A percentile compares a stretch with the other conserved stretches of the same genome.
phyloP scores from a whole-genome alignment of 2,113 vertebrate species.

The Alectura lathami region DNA sequence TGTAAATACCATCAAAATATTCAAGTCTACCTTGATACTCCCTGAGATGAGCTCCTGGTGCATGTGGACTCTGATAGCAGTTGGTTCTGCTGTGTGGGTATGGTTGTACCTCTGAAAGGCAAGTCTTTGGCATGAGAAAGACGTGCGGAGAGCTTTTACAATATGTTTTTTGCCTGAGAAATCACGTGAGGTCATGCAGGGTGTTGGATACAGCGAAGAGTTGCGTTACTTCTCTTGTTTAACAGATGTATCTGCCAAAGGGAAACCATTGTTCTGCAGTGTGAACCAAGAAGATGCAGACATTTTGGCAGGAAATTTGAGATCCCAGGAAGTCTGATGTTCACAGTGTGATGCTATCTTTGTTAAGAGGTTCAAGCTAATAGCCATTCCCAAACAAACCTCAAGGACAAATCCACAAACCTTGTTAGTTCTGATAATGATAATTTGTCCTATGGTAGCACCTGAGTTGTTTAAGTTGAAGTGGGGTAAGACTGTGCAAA shows the following conservation, averaged over 20 bases:
- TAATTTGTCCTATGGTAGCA: neutral
- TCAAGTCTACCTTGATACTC: neutral
- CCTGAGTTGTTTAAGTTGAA: neutral
- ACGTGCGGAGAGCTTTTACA: neutral
- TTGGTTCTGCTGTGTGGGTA: neutral
- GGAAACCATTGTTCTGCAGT: neutral
- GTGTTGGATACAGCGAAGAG: neutral
- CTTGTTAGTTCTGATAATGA: neutral
- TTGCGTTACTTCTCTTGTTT: neutral
- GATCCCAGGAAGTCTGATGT: neutral
- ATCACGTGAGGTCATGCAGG: neutral
- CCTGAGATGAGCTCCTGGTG: neutral
- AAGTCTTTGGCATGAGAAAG: neutral
- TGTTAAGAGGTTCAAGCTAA: neutral
- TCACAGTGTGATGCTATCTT: neutral
- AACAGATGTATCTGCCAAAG: neutral
- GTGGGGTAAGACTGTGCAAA: neutral
- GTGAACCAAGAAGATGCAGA: neutral
- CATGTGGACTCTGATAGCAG: neutral
- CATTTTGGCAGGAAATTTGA: neutral
- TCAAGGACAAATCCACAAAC: neutral
- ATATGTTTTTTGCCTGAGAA: neutral
- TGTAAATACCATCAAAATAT: neutral
- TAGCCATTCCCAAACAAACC: neutral
- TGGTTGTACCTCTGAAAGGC: neutral